phyloP scores from a whole-genome alignment of 2,113 vertebrate species.

The Scartelaos histophorus region DNA sequence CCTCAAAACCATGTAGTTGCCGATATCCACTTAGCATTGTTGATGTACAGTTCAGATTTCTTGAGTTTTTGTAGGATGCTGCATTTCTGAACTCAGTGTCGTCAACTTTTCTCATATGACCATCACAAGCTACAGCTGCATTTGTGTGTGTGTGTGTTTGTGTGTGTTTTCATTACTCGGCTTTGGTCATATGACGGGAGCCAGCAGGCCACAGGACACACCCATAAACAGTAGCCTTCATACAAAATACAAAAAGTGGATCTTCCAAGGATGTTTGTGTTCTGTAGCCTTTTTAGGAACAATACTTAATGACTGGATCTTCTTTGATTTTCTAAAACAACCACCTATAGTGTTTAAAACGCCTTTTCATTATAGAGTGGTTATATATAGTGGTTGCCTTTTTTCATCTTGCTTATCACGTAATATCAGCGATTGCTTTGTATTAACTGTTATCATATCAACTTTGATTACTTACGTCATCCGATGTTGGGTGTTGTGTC shows the following conservation, averaged over 20 bases:
- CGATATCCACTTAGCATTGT: too few relatives aligned
- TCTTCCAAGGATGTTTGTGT: not conserved
- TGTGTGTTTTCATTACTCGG: slow-evolving; percentile 2
- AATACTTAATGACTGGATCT: not conserved
- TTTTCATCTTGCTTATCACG: too few relatives aligned
- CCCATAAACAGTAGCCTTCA: not conserved
- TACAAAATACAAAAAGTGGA: not conserved
- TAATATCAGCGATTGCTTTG: not conserved
- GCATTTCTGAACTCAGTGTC: not conserved
- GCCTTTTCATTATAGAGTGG: too few relatives aligned
- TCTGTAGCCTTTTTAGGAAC: not conserved
- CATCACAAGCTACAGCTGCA: slow-evolving; percentile 39
- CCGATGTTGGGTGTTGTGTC: not conserved
- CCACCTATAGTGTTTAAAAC: not conserved
- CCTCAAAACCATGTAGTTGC: too few relatives aligned
- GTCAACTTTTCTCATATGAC: slow-evolving; percentile 31
- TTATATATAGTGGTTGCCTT: too few relatives aligned
- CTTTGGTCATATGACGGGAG: slow-evolving; percentile 36
- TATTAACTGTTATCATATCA: not conserved
- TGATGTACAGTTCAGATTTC: not conserved
- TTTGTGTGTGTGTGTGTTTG: not conserved
- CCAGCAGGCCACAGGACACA: slow-evolving; percentile 11
- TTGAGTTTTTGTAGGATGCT: slow-evolving; percentile 9
- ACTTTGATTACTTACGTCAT: not conserved
- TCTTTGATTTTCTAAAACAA: not conserved